These are phyloP conservation scores for Drosophila niveifrons DNA, from an alignment of 2,888 invertebrate genomes.

Conservation along the genomic window DNA sequence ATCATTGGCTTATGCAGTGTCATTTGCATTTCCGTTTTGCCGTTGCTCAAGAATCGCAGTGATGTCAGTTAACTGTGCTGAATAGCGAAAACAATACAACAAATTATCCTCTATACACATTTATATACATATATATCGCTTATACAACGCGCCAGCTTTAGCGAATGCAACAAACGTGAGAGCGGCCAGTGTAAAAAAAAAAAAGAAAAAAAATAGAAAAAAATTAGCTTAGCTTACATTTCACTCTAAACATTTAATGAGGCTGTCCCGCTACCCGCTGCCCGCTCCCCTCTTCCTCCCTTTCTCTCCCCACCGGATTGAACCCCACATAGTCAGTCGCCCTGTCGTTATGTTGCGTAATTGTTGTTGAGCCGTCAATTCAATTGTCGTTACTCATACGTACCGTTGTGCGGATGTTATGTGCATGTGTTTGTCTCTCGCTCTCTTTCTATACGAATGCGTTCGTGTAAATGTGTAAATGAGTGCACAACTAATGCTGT, in stretches of 20 bases:
- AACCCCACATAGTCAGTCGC: slow-evolving; percentile 13
- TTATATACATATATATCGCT: slow-evolving; percentile 20
- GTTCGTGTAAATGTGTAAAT: slow-evolving; percentile 27
- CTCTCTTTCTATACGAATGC: background rate
- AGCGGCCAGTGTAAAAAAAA: slow-evolving; percentile 39
- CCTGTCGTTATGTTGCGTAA: slow-evolving; percentile 60
- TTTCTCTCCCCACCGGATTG: background rate
- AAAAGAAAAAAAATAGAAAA: slow-evolving; percentile 20
- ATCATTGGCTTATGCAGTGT: slow-evolving; percentile 7
- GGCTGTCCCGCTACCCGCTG: slow-evolving; percentile 17
- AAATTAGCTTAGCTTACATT: slow-evolving; percentile 60
- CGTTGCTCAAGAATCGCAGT: slow-evolving; percentile 29
- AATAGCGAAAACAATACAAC: slow-evolving; percentile 15
- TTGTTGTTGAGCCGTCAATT: slow-evolving; percentile 73
- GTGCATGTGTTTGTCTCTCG: slow-evolving; percentile 1
- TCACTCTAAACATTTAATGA: slow-evolving; percentile 58
- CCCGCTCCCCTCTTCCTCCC: background rate
- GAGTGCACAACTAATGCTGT: slow-evolving; percentile 40
- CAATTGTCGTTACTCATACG: slow-evolving; percentile 75
- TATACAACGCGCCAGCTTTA: slow-evolving; percentile 25
- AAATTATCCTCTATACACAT: slow-evolving; percentile 30
- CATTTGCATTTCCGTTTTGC: slow-evolving; percentile 42
- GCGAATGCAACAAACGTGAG: slow-evolving; percentile 40
- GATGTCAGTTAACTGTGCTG: slow-evolving; percentile 35
- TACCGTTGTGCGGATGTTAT: slow-evolving; percentile 64